These are phyloP conservation scores for Falco cherrug DNA, from an alignment of 2,797 vertebrate genomes.

Conservation along the genomic window DNA sequence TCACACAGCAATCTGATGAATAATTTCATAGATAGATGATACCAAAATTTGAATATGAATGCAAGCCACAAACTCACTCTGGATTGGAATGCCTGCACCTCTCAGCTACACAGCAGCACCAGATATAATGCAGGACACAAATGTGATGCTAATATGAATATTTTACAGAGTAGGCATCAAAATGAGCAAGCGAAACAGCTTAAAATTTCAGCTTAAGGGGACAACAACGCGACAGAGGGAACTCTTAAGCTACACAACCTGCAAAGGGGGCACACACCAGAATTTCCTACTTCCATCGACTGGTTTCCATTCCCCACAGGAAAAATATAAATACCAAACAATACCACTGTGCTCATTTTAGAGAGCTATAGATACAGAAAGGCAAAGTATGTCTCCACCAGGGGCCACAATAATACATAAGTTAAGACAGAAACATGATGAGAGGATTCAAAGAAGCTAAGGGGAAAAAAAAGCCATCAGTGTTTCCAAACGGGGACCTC, in stretches of 20 bases:
- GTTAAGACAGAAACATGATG: not conserved
- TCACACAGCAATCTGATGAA: conserved; percentile 3
- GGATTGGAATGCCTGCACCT: conserved; percentile 10
- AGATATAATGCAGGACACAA: not conserved
- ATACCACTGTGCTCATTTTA: not conserved
- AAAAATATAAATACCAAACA: not conserved
- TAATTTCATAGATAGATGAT: conserved; percentile 48
- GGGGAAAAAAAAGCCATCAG: not conserved
- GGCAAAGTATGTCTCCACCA: not conserved
- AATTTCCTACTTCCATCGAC: not conserved
- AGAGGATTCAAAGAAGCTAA: not conserved
- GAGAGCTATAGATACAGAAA: not conserved
- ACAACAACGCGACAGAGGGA: not conserved
- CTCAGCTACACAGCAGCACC: not conserved
- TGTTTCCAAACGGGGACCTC: not conserved
- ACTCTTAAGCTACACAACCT: not conserved
- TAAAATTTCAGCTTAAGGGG: not conserved
- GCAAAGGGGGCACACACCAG: not conserved
- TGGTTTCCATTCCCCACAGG: not conserved
- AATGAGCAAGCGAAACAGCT: not conserved
- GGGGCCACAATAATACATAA: not conserved
- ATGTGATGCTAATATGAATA: not conserved
- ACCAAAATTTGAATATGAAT: conserved; percentile 65
- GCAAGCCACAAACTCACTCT: not conserved
- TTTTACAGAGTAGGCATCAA: not conserved